These are phyloP conservation scores for Aplodontia rufa DNA, from an alignment of 2,113 vertebrate genomes.

Conservation along the genomic window DNA sequence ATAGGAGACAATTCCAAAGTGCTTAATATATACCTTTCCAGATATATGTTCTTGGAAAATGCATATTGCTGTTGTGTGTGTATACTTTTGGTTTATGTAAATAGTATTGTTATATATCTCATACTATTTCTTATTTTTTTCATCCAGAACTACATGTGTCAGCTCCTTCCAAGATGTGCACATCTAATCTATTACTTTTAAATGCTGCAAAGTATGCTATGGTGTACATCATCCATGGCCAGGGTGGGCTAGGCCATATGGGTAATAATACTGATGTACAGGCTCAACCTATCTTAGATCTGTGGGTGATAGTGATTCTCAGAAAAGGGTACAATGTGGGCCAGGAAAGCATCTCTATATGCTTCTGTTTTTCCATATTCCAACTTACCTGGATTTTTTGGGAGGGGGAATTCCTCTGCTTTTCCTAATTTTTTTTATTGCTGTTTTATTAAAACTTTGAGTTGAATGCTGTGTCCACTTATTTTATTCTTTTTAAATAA, in stretches of 20 bases:
- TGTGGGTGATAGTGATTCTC: neutral
- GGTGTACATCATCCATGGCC: neutral
- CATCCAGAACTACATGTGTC: neutral
- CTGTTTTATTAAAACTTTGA: neutral
- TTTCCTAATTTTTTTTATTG: neutral
- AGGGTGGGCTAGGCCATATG: neutral
- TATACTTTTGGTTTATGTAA: neutral
- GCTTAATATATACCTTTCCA: neutral
- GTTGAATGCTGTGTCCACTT: neutral
- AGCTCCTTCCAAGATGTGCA: neutral
- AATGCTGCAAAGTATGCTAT: neutral
- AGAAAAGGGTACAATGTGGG: neutral
- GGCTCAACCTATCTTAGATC: neutral
- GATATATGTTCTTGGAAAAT: neutral
- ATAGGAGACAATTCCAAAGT: neutral
- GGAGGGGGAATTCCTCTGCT: neutral
- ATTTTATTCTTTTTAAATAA: constrained; percentile 2
- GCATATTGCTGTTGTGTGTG: neutral
- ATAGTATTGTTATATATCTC: neutral
- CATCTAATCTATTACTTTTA: neutral
- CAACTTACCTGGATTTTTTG: neutral
- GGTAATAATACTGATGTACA: neutral
- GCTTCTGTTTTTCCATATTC: neutral
- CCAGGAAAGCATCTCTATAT: neutral
- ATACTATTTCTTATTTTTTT: neutral